These are phyloP conservation scores for Desmodus rotundus DNA, from an alignment of 2,113 vertebrate species.

Conservation along the genomic window DNA sequence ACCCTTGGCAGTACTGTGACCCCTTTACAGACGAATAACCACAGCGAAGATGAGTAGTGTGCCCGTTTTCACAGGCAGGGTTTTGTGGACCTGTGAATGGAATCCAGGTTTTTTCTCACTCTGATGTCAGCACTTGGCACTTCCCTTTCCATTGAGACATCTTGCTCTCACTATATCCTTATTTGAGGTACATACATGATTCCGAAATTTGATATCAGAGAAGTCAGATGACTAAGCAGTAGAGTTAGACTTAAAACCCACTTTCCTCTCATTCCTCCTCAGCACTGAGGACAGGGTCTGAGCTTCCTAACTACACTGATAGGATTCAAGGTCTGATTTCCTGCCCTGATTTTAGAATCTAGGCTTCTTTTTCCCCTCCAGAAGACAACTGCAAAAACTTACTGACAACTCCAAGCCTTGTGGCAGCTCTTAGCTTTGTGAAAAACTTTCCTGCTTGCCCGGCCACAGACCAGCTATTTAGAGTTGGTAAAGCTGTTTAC, in stretches of 20 bases:
- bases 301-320: background rate
- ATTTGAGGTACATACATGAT: background rate
- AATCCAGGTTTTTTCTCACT: background rate
- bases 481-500: conserved; percentile 50
- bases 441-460: conserved; percentile 25
- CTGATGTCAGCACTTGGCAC: background rate
- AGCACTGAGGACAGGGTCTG: background rate
- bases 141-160: background rate
- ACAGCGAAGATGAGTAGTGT: background rate
- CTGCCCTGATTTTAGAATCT: background rate
- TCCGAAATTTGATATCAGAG: background rate
- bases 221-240: background rate
- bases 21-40: background rate
- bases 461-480: background rate
- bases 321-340: background rate
- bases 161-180: background rate
- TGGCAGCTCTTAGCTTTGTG: conserved; percentile 11
- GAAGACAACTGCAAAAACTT: background rate
- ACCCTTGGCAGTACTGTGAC: background rate
- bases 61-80: background rate
- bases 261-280: background rate
- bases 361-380: background rate
- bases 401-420: background rate
- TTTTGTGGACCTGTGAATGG: background rate
- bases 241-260: background rate